Conservation (phyloP, 2,888 invertebrate genomes). For the Blera fallax region DNA sequence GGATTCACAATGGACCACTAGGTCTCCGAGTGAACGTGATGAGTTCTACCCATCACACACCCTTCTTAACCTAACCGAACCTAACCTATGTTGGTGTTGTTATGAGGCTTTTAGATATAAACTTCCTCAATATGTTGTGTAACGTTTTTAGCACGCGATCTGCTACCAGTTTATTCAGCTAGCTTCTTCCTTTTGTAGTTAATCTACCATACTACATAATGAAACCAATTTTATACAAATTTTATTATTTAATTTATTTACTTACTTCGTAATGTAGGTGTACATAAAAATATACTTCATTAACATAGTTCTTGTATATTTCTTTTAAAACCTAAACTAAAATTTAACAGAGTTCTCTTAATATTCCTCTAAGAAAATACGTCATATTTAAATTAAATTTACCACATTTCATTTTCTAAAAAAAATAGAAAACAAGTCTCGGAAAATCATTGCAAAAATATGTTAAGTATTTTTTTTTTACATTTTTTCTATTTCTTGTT, state of each 20-base stretch:
- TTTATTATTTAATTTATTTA: constrained; percentile 32
- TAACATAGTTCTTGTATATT: not conserved
- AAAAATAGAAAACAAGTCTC: constrained; percentile 17
- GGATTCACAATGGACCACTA: too few species aligned
- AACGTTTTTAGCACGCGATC: too few species aligned
- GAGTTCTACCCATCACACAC: too few species aligned
- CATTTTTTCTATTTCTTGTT: constrained; percentile 1
- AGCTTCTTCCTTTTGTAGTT: too few species aligned
- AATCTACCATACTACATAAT: not conserved
- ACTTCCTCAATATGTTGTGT: too few species aligned
- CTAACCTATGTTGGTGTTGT: too few species aligned
- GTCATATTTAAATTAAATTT: not conserved
- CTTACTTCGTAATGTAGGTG: constrained; percentile 5
- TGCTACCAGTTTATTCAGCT: too few species aligned
- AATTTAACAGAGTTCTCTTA: not conserved
- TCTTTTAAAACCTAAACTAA: too few species aligned
- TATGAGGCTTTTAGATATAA: too few species aligned
- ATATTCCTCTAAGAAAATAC: constrained; percentile 1
- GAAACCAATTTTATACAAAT: not conserved
- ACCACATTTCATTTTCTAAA: not conserved
- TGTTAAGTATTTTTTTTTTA: constrained; percentile 27
- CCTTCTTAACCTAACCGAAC: too few species aligned
- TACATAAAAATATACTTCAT: constrained; percentile 9
- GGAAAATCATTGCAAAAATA: constrained; percentile 51
- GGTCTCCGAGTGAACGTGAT: too few species aligned